Percentiles rank a stretch among this genome's conserved stretches.
Evolutionary conservation across 1,140 invertebrate species (phyloP).

Genomic region (Theocolax elegans): DNA sequence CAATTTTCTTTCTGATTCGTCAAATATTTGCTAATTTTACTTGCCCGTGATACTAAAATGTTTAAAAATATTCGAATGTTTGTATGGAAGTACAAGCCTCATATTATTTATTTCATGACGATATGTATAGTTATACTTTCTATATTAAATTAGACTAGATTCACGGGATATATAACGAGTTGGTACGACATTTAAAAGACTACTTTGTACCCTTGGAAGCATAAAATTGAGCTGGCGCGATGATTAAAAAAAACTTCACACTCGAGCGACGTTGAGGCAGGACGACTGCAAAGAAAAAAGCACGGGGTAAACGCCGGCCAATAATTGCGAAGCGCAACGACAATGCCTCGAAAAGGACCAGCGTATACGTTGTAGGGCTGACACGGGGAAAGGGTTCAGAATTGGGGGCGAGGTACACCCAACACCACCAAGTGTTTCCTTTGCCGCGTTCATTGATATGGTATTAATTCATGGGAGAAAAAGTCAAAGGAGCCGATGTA

Average conservation of each 20-base stretch:
- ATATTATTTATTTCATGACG: too few relatives aligned
- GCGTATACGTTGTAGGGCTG: too few relatives aligned
- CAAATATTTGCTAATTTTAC: conserved; percentile 41
- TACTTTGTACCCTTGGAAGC: not conserved
- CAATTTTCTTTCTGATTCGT: conserved; percentile 15
- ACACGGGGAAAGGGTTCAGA: not conserved
- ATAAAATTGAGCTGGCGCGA: not conserved
- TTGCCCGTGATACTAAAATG: too few relatives aligned
- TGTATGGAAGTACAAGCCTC: too few relatives aligned
- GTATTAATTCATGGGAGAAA: conserved; percentile 54
- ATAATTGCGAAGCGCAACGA: conserved; percentile 42
- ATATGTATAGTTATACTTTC: too few relatives aligned
- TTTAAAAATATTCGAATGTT: too few relatives aligned
- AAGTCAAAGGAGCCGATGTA: conserved; percentile 52
- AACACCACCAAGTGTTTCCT: conserved; percentile 42
- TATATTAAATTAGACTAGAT: too few relatives aligned
- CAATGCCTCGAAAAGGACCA: conserved; percentile 27
- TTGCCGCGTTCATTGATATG: conserved; percentile 54
- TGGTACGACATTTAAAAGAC: conserved; percentile 12
- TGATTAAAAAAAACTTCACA: not conserved
- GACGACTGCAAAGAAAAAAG: conserved; percentile 1
- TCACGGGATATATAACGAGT: too few relatives aligned
- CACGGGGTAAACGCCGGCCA: conserved; percentile 11
- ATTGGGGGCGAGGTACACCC: not conserved
- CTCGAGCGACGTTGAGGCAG: too few relatives aligned